Percentiles rank a stretch among this genome's conserved stretches.
phyloP scores from a whole-genome alignment of 2,113 vertebrate genomes.

The Tiliqua scincoides region DNA sequence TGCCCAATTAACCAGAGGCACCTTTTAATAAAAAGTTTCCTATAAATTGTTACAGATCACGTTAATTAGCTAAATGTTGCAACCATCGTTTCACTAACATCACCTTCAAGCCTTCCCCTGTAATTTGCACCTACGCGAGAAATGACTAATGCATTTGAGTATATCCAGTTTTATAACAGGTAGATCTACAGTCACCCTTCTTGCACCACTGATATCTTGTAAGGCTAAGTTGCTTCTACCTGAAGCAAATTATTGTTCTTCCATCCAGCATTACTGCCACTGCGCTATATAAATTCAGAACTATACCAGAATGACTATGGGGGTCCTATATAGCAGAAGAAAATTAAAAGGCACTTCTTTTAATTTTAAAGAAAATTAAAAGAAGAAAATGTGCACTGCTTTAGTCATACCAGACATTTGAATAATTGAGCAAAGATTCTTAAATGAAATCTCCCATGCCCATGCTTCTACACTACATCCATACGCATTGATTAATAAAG shows the following conservation, averaged over 20 bases:
- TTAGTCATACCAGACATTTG: not conserved
- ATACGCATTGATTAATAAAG: not conserved
- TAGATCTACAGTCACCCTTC: not conserved
- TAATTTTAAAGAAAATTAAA: no score
- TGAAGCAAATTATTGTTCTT: not conserved
- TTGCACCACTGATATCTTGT: not conserved
- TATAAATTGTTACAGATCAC: no score
- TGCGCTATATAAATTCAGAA: not conserved
- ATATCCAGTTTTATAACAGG: not conserved
- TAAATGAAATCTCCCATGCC: not conserved
- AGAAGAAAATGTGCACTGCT: no score
- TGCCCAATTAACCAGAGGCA: no score
- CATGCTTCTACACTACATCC: not conserved
- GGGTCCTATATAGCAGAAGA: not conserved
- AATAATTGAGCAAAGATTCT: not conserved
- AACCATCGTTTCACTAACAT: no score
- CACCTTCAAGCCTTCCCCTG: no score
- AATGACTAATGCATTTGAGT: not conserved
- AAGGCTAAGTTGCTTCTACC: not conserved
- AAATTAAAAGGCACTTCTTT: not conserved
- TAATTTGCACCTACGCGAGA: no score
- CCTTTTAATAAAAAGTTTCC: no score
- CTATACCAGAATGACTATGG: not conserved
- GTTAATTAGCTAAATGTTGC: no score
- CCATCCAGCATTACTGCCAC: not conserved